Evolutionary conservation across 2,113 vertebrate species (phyloP), one percentile per base, ranked within the genome.

Genomic region (Chlamydotis undulata): DNA sequence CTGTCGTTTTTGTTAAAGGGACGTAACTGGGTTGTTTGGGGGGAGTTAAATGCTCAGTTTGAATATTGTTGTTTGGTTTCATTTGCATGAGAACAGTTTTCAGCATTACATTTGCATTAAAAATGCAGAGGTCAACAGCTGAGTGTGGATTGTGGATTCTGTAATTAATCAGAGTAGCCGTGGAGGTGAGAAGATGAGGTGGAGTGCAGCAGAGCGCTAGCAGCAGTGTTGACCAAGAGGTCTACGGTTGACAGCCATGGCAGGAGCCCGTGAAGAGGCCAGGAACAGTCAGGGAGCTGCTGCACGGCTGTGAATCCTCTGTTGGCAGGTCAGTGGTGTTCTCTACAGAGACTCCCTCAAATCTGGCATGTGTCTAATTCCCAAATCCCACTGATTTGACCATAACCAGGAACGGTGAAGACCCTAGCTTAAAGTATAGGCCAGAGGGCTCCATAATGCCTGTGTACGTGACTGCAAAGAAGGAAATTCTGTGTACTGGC

Each of bases 191-290:
- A 49, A 10, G 35, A 16, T 10, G 77, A 74, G 76, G 23, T 53
- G 41, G 55, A 61, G 63, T 5, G 1, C 41, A 41, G 60, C 19
- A 61, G 26, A 49, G 56, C 41, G 7, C 9, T 9, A 65, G 35
- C 63, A 50, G 37, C 10, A 25, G 22, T 3, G 77, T 29, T 68
- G 29, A 39, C 41, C 19, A 7, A 45, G 45, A 47, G 37, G 5
- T 33, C 29, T 24, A 6, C 1, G 6, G 10, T 2, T 49, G 47
- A 9, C 1, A 2, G 45, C 22, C 17, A 0, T 1, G 8, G 7
- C 37, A 43, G n/a, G 63, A 77, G 49, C 37, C 43, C 24, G 2
- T 6, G 7, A 17, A 6, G 49, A 64, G 28, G 14, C 8, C 49
- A 33, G 76, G 63, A 68, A 4, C 10, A 14, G 10, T 10, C 6